Conservation (phyloP, 2,888 invertebrate species). For the Nomada ruficornis region DNA sequence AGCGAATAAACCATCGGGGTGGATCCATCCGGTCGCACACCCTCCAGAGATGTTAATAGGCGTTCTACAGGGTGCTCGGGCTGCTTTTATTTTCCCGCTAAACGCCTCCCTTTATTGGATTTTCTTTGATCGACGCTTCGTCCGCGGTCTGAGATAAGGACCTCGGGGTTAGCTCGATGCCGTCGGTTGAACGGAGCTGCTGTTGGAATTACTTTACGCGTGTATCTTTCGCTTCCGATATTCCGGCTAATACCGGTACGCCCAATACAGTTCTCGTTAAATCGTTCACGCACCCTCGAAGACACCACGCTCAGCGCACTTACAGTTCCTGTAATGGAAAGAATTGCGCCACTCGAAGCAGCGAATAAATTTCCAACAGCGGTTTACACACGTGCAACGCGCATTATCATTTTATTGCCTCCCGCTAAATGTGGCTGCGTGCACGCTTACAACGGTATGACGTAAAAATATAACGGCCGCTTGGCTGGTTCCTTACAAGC, state of each 20-base stretch:
- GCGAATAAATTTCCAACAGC: slow-evolving; percentile 2
- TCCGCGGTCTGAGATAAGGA: background rate
- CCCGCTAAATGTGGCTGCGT: background rate
- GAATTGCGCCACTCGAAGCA: too few species aligned
- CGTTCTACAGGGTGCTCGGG: slow-evolving; percentile 29
- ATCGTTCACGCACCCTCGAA: background rate
- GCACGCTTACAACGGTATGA: background rate
- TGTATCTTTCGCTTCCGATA: too few species aligned
- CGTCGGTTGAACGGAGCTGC: background rate
- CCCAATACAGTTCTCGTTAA: too few species aligned
- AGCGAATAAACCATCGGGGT: slow-evolving; percentile 62
- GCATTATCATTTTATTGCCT: slow-evolving; percentile 22
- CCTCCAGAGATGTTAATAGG: slow-evolving; percentile 57
- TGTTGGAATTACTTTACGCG: too few species aligned
- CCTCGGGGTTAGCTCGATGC: background rate
- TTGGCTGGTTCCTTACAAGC: slow-evolving; percentile 21
- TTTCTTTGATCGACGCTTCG: slow-evolving; percentile 22
- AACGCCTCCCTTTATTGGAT: slow-evolving; percentile 54
- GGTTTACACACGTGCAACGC: background rate
- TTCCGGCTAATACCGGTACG: too few species aligned
- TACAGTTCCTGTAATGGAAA: too few species aligned
- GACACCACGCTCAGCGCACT: too few species aligned
- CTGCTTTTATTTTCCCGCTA: slow-evolving; percentile 50
- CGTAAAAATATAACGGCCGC: slow-evolving; percentile 42
- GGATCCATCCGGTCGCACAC: slow-evolving; percentile 63